A percentile compares a stretch with the other conserved stretches of the same genome.
Evolutionary conservation across 2,113 vertebrate species (phyloP).

Genomic region (Cryptotis parvus): DNA sequence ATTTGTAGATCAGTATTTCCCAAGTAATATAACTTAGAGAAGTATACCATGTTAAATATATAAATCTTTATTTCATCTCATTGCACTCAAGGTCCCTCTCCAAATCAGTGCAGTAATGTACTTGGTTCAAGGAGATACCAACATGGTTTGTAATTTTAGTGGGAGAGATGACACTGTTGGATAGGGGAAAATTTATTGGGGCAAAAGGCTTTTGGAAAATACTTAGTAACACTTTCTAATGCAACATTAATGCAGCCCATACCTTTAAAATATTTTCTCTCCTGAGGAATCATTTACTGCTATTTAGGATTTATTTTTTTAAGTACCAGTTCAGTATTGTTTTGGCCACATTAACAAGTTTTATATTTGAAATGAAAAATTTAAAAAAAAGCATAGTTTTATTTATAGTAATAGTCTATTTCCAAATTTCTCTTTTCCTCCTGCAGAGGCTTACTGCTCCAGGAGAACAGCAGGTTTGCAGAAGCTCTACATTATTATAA

Average conservation of each 20-base stretch:
- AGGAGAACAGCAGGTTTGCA: constrained; percentile 97
- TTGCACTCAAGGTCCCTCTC: constrained; percentile 23
- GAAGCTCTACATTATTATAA: constrained; percentile 99
- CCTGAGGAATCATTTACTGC: constrained; percentile 67
- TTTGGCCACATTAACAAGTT: constrained; percentile 48
- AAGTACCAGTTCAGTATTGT: constrained; percentile 59
- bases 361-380: constrained; percentile 64
- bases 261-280: constrained; percentile 43
- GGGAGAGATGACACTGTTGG: neutral
- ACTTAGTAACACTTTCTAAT: constrained; percentile 52
- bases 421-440: constrained; percentile 41
- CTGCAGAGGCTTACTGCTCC: constrained; percentile 96
- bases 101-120: constrained; percentile 2
- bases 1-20: constrained; percentile 4
- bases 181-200: constrained; percentile 2
- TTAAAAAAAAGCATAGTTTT: constrained; percentile 54
- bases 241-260: constrained; percentile 15
- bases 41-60: constrained; percentile 15
- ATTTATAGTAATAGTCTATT: neutral
- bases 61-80: neutral
- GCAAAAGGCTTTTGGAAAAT: constrained; percentile 24
- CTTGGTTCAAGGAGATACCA: neutral
- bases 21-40: neutral
- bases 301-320: constrained; percentile 68
- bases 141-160: constrained; percentile 53